Conservation (phyloP, 2,797 vertebrate genomes). For the Schizopygopsis malacanthus region DNA sequence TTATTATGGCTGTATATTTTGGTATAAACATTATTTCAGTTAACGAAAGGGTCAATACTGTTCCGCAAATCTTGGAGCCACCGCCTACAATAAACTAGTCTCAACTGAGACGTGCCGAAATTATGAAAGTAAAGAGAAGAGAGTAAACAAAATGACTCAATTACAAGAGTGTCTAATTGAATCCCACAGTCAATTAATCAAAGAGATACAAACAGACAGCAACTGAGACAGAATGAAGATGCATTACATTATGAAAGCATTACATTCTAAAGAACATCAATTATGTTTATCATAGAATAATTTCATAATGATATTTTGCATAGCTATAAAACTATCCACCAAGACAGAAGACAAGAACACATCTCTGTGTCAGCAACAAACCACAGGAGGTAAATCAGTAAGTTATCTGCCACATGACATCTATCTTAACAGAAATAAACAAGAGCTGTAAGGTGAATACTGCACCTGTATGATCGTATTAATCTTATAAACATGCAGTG, state of each 20-base stretch:
- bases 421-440: constrained; percentile 11
- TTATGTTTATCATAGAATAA: too few species aligned
- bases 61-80: neutral
- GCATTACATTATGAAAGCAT: neutral
- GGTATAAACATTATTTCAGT: constrained; percentile 21
- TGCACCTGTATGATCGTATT: constrained; percentile 14
- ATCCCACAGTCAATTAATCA: constrained; percentile 53
- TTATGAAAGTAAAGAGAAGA: constrained; percentile 66
- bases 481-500: constrained; percentile 12
- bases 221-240: constrained; percentile 33
- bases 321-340: neutral
- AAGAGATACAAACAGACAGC: constrained; percentile 32
- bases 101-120: constrained; percentile 44
- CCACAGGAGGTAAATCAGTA: neutral
- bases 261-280: neutral
- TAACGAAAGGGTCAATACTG: neutral
- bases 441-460: constrained; percentile 1
- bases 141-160: constrained; percentile 65
- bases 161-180: constrained; percentile 70
- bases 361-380: constrained; percentile 14
- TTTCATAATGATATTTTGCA: neutral
- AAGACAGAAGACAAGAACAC: neutral
- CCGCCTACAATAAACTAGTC: neutral
- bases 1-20: neutral
- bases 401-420: neutral